Evolutionary conservation across 1,140 invertebrate genomes (phyloP).

Genomic region (Brachystomella parvula): DNA sequence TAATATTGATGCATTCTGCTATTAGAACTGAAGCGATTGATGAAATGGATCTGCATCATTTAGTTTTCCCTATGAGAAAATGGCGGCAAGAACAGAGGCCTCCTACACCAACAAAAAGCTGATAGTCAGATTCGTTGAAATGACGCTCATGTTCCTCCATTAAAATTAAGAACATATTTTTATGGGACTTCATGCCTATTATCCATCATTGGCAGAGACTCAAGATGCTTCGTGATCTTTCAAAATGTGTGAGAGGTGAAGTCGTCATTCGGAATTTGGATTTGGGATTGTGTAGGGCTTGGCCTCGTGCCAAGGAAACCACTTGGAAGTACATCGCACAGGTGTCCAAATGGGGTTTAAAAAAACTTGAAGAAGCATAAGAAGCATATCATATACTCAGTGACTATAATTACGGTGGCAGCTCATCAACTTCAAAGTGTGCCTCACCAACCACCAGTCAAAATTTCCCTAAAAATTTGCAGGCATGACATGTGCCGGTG

Average conservation of each 20-base stretch:
- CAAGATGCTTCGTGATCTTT: neutral
- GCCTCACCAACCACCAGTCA: neutral
- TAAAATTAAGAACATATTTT: neutral
- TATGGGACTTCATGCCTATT: neutral
- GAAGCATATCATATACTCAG: no score
- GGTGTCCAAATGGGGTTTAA: neutral
- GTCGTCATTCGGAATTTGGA: no score
- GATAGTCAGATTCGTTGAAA: no score
- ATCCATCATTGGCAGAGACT: neutral
- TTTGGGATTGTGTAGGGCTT: no score
- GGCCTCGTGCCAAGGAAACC: conserved; percentile 1
- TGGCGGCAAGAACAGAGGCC: no score
- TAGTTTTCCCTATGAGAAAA: no score
- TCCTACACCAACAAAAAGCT: no score
- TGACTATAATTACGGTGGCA: no score
- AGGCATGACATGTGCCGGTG: neutral
- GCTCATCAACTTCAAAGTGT: no score
- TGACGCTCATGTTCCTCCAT: neutral
- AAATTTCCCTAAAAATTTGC: neutral
- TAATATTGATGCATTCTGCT: no score
- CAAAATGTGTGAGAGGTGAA: neutral
- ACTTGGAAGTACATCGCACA: conserved; percentile 6
- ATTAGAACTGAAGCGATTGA: no score
- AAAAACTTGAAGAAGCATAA: neutral
- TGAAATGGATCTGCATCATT: no score